These are phyloP conservation scores for Rhynchopsitta pachyrhyncha DNA, from an alignment of 2,113 vertebrate genomes.

Conservation along the genomic window DNA sequence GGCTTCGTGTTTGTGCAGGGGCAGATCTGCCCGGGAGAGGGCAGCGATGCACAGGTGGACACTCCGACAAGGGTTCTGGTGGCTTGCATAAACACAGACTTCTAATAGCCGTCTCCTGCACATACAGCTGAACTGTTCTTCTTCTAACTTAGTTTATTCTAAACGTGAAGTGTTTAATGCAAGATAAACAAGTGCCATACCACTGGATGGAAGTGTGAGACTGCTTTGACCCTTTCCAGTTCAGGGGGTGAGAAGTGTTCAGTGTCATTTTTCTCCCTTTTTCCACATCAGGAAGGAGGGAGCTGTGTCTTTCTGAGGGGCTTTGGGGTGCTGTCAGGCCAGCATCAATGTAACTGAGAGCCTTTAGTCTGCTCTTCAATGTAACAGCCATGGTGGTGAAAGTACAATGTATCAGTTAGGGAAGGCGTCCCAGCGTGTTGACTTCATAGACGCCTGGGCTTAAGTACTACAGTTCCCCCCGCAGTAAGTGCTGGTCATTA, in stretches of 20 bases:
- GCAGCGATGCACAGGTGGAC: not conserved
- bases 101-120: not conserved
- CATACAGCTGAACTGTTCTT: not conserved
- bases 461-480: not conserved
- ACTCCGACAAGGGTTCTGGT: fast-evolving
- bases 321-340: not conserved
- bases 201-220: not conserved
- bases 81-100: not conserved
- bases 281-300: not conserved
- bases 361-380: not conserved
- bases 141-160: not conserved
- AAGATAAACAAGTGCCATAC: not conserved
- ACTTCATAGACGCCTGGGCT: not conserved
- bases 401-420: not conserved
- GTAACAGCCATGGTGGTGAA: fast-evolving
- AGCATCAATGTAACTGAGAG: not conserved
- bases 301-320: not conserved
- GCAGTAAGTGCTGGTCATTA: not conserved
- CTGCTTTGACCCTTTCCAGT: not conserved
- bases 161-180: not conserved
- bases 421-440: not conserved
- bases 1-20: not conserved
- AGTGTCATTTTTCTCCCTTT: not conserved
- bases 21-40: not conserved
- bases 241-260: not conserved